Percentiles rank a stretch among this genome's conserved stretches.
Conservation (phyloP, 2,113 vertebrate genomes). For the Xyliphius kryptos region DNA sequence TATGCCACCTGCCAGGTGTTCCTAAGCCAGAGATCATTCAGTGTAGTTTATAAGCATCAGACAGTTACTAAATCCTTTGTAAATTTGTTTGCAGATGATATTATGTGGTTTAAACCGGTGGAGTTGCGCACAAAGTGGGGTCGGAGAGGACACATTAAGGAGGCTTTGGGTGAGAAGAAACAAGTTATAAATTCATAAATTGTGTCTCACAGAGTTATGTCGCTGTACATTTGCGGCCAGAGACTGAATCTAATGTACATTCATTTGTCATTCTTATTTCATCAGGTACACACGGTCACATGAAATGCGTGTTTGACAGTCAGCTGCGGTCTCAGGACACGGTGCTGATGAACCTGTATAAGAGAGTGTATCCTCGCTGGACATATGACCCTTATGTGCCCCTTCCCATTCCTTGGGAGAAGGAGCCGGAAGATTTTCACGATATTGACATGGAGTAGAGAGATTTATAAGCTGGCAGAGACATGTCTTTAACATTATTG, state of each 20-base stretch:
- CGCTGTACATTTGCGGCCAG: too few species aligned
- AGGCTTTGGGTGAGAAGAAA: slow-evolving; percentile 88
- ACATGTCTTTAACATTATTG: too few species aligned
- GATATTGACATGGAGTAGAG: slow-evolving; percentile 75
- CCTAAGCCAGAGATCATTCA: too few species aligned
- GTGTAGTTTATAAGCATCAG: too few species aligned
- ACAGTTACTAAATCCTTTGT: too few species aligned
- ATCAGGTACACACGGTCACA: slow-evolving; percentile 96
- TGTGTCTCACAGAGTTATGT: too few species aligned
- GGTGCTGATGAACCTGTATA: slow-evolving; percentile 90
- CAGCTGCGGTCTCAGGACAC: slow-evolving; percentile 95
- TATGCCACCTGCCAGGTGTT: too few species aligned
- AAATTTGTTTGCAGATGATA: too few species aligned
- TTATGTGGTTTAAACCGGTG: slow-evolving; percentile 96
- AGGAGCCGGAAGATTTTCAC: slow-evolving; percentile 55
- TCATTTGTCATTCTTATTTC: too few species aligned
- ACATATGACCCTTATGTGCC: slow-evolving; percentile 83
- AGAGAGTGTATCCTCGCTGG: slow-evolving; percentile 89
- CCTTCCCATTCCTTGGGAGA: slow-evolving; percentile 68
- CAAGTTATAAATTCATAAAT: too few species aligned
- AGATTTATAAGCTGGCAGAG: too few species aligned
- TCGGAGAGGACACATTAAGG: slow-evolving; percentile 90
- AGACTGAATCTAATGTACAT: too few species aligned
- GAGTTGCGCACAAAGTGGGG: slow-evolving; percentile 97
- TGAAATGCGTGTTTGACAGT: slow-evolving; percentile 96